These are phyloP conservation scores for Columba livia DNA, from an alignment of 2,113 vertebrate species.

Conservation along the genomic window DNA sequence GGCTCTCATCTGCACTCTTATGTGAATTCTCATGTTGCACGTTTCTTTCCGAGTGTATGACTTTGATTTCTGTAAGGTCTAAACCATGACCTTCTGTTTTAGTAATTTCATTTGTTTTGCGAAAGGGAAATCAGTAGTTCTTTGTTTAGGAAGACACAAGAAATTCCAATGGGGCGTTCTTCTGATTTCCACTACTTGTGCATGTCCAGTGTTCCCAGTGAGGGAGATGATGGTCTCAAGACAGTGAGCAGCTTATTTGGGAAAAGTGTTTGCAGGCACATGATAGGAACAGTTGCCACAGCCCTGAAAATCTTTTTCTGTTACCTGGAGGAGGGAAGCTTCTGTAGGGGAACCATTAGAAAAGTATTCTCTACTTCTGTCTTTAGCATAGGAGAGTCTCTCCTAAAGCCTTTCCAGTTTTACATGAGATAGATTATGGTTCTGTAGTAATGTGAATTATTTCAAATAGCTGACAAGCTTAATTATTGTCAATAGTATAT, in stretches of 20 bases:
- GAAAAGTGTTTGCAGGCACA: background rate
- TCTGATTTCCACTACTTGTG: background rate
- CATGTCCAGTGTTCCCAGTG: background rate
- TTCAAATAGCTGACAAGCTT: background rate
- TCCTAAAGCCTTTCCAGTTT: background rate
- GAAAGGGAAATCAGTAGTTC: background rate
- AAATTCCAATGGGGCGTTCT: rapidly evolving
- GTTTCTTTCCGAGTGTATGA: background rate
- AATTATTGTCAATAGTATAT: background rate
- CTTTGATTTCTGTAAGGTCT: background rate
- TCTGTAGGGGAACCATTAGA: background rate
- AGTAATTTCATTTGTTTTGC: background rate
- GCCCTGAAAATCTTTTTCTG: background rate
- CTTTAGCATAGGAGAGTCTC: background rate
- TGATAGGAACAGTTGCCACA: background rate
- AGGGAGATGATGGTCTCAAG: background rate
- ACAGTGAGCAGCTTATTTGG: background rate
- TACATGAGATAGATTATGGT: background rate
- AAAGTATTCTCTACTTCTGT: background rate
- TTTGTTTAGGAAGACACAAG: background rate
- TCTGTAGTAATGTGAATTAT: background rate
- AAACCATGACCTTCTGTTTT: background rate
- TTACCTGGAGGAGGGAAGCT: background rate
- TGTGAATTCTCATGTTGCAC: background rate
- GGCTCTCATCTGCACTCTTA: background rate